These are phyloP conservation scores for Momotus momota DNA, from an alignment of 2,797 vertebrate species.

Conservation along the genomic window DNA sequence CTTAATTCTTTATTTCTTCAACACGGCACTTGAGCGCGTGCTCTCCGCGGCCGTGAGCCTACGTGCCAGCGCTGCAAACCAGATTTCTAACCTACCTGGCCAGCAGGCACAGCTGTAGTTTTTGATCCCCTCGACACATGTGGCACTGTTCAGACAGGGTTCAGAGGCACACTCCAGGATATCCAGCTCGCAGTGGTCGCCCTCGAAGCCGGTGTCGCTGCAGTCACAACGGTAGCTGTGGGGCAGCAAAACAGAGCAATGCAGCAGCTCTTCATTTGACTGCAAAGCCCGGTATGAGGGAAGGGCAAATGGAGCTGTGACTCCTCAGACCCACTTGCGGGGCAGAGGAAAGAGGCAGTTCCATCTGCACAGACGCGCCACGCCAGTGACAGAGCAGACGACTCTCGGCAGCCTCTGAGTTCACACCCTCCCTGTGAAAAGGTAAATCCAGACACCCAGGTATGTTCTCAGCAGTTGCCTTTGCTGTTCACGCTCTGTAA, in stretches of 20 bases:
- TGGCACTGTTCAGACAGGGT: constrained; percentile 88
- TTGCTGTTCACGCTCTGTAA: background rate
- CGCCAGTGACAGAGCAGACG: background rate
- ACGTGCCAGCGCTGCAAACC: accelerated
- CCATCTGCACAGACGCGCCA: background rate
- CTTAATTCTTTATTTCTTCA: background rate
- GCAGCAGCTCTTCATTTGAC: background rate
- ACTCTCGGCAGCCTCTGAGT: background rate
- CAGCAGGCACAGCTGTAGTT: constrained; percentile 90
- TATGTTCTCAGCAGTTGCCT: background rate
- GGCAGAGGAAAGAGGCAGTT: background rate
- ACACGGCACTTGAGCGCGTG: accelerated
- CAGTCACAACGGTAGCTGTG: constrained; percentile 90
- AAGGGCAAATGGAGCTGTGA: background rate
- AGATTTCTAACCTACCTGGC: constrained; percentile 83
- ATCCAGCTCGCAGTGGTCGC: constrained; percentile 86
- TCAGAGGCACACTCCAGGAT: constrained; percentile 90
- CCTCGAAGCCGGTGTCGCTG: constrained; percentile 86
- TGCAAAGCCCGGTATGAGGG: background rate
- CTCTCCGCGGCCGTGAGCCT: background rate
- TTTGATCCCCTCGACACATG: constrained; percentile 86
- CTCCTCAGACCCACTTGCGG: background rate
- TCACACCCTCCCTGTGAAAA: background rate
- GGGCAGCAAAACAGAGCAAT: background rate
- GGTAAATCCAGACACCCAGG: background rate